Evolutionary conservation across 2,113 vertebrate species (phyloP).

Genomic region (Elaphurus davidianus): DNA sequence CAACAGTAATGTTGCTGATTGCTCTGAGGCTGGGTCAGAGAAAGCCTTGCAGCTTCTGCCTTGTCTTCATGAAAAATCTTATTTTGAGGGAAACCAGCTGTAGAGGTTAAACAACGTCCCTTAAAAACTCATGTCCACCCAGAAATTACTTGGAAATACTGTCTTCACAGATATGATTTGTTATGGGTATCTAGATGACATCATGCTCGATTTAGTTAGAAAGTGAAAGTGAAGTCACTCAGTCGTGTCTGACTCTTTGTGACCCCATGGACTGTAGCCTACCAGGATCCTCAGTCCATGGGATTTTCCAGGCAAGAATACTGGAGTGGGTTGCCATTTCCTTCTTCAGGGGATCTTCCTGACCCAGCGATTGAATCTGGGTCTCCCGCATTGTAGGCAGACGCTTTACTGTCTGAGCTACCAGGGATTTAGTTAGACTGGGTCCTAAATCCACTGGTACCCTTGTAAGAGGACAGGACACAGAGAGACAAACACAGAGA

Average conservation of each 20-base stretch:
- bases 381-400: too few species aligned
- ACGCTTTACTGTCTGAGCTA: too few species aligned
- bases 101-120: not conserved
- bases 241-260: too few species aligned
- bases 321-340: too few species aligned
- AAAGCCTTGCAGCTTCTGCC: not conserved
- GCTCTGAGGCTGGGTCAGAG: not conserved
- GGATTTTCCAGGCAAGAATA: too few species aligned
- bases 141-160: not conserved
- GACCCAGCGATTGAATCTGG: too few species aligned
- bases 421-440: not conserved
- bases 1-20: not conserved
- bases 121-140: not conserved
- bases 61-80: not conserved
- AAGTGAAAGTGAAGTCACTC: too few species aligned
- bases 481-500: not conserved
- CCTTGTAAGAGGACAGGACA: not conserved
- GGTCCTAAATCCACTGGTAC: not conserved
- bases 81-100: not conserved
- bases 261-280: too few species aligned
- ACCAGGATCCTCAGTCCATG: too few species aligned
- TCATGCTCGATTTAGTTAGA: not conserved
- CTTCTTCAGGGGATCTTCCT: too few species aligned
- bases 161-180: not conserved
- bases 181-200: not conserved